phyloP scores from a whole-genome alignment of 2,797 vertebrate genomes.

The Oreonectes daqikongensis region DNA sequence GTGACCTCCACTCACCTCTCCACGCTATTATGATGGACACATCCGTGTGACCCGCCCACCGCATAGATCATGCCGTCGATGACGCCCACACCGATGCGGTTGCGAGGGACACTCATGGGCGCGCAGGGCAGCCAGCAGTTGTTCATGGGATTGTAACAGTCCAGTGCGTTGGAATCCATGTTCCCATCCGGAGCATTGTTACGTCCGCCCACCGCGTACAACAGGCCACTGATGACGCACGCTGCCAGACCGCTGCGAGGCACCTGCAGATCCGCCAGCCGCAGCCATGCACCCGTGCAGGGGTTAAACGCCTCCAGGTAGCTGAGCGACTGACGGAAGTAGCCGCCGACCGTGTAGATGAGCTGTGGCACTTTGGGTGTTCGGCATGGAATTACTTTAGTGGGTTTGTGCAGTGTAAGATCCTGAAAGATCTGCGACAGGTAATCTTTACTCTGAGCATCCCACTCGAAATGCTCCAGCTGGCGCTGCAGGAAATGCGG shows the following conservation, averaged over 20 bases:
- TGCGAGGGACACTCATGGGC: slow-evolving; percentile 90
- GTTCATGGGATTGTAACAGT: slow-evolving; percentile 96
- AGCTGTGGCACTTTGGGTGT: slow-evolving; percentile 89
- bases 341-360: slow-evolving; percentile 91
- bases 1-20: slow-evolving; percentile 79
- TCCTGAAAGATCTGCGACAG: slow-evolving; percentile 91
- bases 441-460: slow-evolving; percentile 91
- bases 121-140: slow-evolving; percentile 91
- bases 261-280: slow-evolving; percentile 84
- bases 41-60: slow-evolving; percentile 92
- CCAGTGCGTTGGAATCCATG: slow-evolving; percentile 88
- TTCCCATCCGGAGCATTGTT: slow-evolving; percentile 94
- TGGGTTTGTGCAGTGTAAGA: slow-evolving; percentile 91
- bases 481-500: slow-evolving; percentile 92
- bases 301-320: slow-evolving; percentile 90
- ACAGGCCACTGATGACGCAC: slow-evolving; percentile 89
- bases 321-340: slow-evolving; percentile 89
- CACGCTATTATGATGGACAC: slow-evolving; percentile 90
- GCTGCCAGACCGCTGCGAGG: slow-evolving; percentile 90
- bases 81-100: slow-evolving; percentile 90
- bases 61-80: slow-evolving; percentile 94
- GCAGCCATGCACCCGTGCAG: slow-evolving; percentile 79
- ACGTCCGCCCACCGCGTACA: slow-evolving; percentile 90
- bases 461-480: slow-evolving; percentile 88
- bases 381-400: slow-evolving; percentile 77